phyloP scores from a whole-genome alignment of 2,888 invertebrate species.

The Blastobasis lacticolella region DNA sequence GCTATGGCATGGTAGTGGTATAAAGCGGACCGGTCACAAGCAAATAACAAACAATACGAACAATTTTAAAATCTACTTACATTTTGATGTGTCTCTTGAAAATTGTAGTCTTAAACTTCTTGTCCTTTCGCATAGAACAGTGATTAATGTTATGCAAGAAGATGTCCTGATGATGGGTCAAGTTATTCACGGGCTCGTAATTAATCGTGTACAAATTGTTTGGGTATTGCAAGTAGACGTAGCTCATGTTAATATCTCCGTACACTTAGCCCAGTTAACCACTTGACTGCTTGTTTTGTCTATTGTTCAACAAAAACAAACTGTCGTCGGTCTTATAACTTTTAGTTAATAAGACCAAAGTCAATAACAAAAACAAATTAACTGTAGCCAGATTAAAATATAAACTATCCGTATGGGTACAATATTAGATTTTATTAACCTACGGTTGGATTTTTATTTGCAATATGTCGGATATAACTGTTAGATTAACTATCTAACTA shows the following conservation, averaged over 20 bases:
- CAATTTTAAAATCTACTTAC: constrained; percentile 37
- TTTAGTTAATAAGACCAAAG: constrained; percentile 41
- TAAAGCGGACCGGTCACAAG: too few species aligned
- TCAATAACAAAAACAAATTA: constrained; percentile 15
- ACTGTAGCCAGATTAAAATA: neutral
- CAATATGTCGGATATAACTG: too few species aligned
- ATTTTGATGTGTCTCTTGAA: constrained; percentile 52
- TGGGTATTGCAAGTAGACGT: constrained; percentile 35
- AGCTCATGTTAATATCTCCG: constrained; percentile 47
- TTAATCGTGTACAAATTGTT: constrained; percentile 33
- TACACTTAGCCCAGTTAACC: constrained; percentile 3
- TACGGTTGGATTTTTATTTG: too few species aligned
- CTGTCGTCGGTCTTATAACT: constrained; percentile 34
- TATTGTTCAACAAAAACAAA: constrained; percentile 12
- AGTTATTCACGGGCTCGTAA: constrained; percentile 27
- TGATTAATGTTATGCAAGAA: constrained; percentile 37
- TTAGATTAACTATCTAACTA: too few species aligned
- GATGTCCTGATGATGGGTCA: constrained; percentile 30
- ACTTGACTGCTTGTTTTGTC: constrained; percentile 2
- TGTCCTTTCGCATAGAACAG: constrained; percentile 46
- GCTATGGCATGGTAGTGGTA: too few species aligned
- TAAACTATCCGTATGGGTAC: too few species aligned
- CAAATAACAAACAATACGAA: too few species aligned
- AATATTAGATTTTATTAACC: too few species aligned
- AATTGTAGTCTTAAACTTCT: constrained; percentile 51